Evolutionary conservation across 2,113 vertebrate species (phyloP), one percentile per base, ranked within the genome.

Genomic region (Condylura cristata): DNA sequence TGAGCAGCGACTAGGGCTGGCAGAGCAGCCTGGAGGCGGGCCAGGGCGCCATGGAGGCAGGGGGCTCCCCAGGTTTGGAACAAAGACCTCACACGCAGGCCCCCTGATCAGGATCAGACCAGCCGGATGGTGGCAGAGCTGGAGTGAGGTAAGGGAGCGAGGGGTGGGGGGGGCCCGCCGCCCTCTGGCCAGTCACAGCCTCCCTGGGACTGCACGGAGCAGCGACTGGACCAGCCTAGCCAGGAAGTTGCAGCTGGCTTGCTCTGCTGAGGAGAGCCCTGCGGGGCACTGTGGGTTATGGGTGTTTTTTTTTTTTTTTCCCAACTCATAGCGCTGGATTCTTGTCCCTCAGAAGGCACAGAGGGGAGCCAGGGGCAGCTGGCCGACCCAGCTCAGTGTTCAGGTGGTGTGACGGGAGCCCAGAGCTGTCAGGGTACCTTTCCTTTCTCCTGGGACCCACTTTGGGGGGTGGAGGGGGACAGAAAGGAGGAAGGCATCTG

Each of bases 1-100:
- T 30, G 65, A 94, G 93, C 90, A 2, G 58, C 82, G 34, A 92
- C 86, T 58, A 0, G 4, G 74, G 92, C 96, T 90, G 96, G 95
- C 96, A 96, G 90, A 97, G 61, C 48, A 1, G 84, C 91, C 91
- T 97, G 97, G 96, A 95, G 89, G 95, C 65, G 58, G 65, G 96
- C 93, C 93, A 95, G 96, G 90, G 87, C 22, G 30, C 72, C 9
- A n/a, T 85, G 90, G 91, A 94, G 81, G 74, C 85, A 68, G 76
- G 90, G 95, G 96, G 89, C 96, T 96, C 84, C 70, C 95, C 79
- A 88, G 83, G 51, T 96, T 93, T 75, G 91, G 91, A 95, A 96
- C 97, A 96, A 97, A 93, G 97, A 84, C 90, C 61, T 74, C 85
- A 51, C 65, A 61, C 34, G 26, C 90, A 34, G 93, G 48, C 92